phyloP scores from a whole-genome alignment of 2,113 vertebrate genomes.

The Indri indri region DNA sequence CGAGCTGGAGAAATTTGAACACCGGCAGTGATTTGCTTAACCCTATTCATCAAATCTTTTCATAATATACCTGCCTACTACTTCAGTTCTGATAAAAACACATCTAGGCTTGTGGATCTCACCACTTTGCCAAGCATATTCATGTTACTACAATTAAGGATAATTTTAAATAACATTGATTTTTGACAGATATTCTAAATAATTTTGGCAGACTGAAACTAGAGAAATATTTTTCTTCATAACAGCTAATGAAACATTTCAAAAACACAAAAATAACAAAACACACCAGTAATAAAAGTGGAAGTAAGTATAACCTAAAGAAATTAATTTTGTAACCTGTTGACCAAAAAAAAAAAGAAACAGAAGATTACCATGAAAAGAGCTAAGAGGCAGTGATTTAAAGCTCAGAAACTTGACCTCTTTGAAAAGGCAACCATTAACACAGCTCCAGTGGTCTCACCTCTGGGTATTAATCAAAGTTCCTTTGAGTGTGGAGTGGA shows the following conservation, averaged over 20 bases:
- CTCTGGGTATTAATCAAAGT: neutral
- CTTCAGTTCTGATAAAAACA: neutral
- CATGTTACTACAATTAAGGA: neutral
- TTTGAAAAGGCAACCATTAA: neutral
- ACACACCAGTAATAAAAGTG: neutral
- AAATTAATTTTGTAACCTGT: neutral
- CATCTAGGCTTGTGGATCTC: neutral
- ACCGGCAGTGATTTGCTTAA: neutral
- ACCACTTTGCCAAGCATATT: neutral
- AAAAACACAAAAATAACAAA: neutral
- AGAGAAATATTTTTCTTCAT: neutral
- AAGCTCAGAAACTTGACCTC: neutral
- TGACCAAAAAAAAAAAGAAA: neutral
- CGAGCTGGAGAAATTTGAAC: neutral
- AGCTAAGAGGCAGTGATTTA: neutral
- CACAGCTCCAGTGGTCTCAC: neutral
- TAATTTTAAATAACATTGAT: neutral
- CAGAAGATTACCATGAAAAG: neutral
- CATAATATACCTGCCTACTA: neutral
- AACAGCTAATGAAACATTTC: neutral
- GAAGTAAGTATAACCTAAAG: neutral
- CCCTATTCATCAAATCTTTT: neutral
- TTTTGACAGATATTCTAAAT: neutral
- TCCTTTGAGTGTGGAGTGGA: neutral
- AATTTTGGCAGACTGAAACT: neutral